phyloP scores from a whole-genome alignment of 2,113 vertebrate genomes.

The Pristiophorus japonicus region DNA sequence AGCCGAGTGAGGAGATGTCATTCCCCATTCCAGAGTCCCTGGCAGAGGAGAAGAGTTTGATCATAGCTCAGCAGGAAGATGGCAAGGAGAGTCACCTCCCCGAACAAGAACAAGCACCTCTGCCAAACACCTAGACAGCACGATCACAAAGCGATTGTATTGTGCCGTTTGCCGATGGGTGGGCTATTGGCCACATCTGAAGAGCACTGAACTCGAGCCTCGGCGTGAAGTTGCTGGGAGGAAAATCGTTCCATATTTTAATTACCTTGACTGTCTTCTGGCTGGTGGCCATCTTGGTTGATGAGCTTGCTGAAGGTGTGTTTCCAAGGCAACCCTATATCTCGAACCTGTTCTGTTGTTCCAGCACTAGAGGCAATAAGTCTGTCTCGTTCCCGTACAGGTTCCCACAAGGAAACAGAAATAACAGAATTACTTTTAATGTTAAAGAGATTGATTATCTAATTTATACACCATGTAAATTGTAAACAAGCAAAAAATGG shows the following conservation, averaged over 20 bases:
- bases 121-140: neutral
- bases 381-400: neutral
- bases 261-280: neutral
- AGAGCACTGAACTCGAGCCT: neutral
- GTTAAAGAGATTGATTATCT: neutral
- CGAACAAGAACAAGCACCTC: neutral
- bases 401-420: neutral
- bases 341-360: neutral
- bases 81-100: conserved; percentile 2
- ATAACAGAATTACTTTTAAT: neutral
- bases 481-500: neutral
- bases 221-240: neutral
- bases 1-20: neutral
- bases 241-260: neutral
- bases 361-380: neutral
- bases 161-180: neutral
- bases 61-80: neutral
- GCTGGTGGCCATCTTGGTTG: neutral
- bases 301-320: neutral
- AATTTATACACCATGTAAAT: neutral
- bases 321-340: neutral
- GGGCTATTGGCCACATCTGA: neutral
- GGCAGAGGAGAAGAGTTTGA: neutral
- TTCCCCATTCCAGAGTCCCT: neutral
- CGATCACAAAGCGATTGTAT: neutral